These are phyloP conservation scores for Brotogeris chrysoptera DNA, from an alignment of 2,797 vertebrate species.

Conservation along the genomic window DNA sequence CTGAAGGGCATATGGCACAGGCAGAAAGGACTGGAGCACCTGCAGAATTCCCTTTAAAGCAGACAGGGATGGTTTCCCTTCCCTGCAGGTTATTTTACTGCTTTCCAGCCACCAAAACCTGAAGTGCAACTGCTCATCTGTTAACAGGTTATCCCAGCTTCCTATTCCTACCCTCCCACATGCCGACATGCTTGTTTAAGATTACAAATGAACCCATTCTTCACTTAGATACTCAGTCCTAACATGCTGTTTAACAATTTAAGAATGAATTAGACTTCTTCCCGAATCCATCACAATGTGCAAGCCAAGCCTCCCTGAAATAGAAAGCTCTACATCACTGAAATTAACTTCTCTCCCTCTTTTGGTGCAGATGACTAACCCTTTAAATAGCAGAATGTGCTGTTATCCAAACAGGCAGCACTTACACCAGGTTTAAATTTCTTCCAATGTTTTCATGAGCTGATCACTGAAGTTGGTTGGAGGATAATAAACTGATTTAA, in stretches of 20 bases:
- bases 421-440: constrained; percentile 73
- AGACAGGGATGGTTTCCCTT: neutral
- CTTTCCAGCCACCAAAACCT: neutral
- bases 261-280: constrained; percentile 65
- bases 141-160: constrained; percentile 35
- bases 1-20: neutral
- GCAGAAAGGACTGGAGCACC: neutral
- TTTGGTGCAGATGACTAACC: constrained; percentile 67
- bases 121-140: neutral
- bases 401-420: constrained; percentile 70
- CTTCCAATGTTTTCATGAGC: constrained; percentile 53
- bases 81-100: neutral
- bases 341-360: constrained; percentile 78
- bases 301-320: constrained; percentile 75
- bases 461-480: constrained; percentile 50
- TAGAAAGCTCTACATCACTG: constrained; percentile 82
- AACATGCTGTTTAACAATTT: constrained; percentile 61
- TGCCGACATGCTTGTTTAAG: neutral
- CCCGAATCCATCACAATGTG: constrained; percentile 73
- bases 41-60: neutral
- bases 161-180: neutral
- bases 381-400: constrained; percentile 58
- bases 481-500: constrained; percentile 69
- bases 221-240: constrained; percentile 25
- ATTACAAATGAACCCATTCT: constrained; percentile 53